Conservation (phyloP, 2,888 invertebrate genomes). For the Pteria penguin region DNA sequence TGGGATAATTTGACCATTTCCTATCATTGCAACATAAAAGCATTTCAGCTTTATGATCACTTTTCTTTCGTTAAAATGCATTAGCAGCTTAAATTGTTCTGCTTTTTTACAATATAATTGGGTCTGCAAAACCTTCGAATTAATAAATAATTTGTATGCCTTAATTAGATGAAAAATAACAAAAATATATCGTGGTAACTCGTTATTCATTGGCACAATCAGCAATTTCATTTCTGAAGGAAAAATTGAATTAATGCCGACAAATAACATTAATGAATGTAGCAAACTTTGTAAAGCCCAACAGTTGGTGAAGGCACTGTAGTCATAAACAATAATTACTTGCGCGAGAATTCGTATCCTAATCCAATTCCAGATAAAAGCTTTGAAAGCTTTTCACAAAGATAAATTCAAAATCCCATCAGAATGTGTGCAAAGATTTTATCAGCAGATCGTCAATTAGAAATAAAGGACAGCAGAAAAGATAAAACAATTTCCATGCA, state of each 20-base stretch:
- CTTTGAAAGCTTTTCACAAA: slow-evolving; percentile 21
- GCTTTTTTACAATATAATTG: no score
- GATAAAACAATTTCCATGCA: not conserved
- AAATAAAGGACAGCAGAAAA: not conserved
- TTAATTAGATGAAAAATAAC: not conserved
- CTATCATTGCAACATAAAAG: no score
- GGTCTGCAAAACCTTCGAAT: no score
- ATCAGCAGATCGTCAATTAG: slow-evolving; percentile 16
- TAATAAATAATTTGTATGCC: not conserved
- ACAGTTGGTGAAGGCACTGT: not conserved
- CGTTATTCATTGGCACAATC: not conserved
- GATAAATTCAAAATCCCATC: slow-evolving; percentile 25
- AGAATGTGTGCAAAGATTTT: slow-evolving; percentile 23
- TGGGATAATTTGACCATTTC: no score
- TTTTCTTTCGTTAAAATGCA: no score
- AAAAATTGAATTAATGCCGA: not conserved
- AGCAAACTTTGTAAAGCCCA: not conserved
- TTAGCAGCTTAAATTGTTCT: no score
- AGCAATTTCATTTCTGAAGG: not conserved
- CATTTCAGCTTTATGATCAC: no score
- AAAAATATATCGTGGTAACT: not conserved
- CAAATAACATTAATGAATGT: not conserved
- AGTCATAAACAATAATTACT: slow-evolving; percentile 18
- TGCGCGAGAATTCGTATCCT: slow-evolving; percentile 9
- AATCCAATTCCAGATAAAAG: slow-evolving; percentile 39